Conservation (phyloP, 1,140 invertebrate genomes). For the Bombus confusus region DNA sequence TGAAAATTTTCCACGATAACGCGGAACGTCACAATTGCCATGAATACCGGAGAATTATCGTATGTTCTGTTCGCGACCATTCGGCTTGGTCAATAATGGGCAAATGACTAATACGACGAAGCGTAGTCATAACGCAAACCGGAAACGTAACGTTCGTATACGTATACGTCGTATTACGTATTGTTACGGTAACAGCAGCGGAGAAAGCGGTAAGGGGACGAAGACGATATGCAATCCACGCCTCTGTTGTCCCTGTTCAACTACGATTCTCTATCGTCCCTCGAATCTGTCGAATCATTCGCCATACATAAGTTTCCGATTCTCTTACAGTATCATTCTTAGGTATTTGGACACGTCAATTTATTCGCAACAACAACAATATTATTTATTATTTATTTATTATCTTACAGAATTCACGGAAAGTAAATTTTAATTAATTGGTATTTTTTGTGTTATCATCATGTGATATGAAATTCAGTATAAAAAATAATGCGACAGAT, state of each 20-base stretch:
- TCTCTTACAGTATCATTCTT: too few species aligned
- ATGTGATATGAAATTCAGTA: too few species aligned
- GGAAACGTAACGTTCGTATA: neutral
- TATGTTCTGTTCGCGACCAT: neutral
- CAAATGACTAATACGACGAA: neutral
- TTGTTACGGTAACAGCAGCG: neutral
- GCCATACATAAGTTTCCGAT: too few species aligned
- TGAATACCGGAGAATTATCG: neutral
- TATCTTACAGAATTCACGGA: too few species aligned
- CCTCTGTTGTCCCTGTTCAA: neutral
- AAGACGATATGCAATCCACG: slow-evolving; percentile 18
- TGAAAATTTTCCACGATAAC: neutral
- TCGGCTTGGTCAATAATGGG: neutral
- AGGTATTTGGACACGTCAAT: too few species aligned
- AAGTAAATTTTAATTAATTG: too few species aligned
- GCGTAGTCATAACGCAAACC: neutral
- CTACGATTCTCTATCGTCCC: neutral
- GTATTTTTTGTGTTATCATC: too few species aligned
- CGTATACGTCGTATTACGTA: slow-evolving; percentile 4
- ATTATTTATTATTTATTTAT: too few species aligned
- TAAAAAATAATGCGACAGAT: too few species aligned
- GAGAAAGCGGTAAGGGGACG: slow-evolving; percentile 15
- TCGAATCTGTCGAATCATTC: too few species aligned
- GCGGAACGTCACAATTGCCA: neutral
- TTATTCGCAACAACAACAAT: too few species aligned